A percentile compares a stretch with the other conserved stretches of the same genome.
Evolutionary conservation across 2,888 invertebrate species (phyloP).

Genomic region (Idaea biselata): DNA sequence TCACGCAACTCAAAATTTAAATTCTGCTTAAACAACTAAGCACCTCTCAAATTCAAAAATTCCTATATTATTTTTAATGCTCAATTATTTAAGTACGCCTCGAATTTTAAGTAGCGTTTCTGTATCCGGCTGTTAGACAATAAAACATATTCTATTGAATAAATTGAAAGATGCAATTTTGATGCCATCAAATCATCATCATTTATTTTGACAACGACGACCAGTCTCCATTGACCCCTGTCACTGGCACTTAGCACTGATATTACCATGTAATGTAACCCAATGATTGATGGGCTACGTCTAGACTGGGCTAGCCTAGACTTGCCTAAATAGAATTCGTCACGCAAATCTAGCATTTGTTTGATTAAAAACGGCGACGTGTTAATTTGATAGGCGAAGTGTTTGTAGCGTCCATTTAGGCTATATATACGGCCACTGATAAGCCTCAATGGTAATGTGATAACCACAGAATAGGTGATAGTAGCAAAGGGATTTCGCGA

Average conservation of each 20-base stretch:
- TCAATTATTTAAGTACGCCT: too few relatives aligned
- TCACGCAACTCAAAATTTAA: too few relatives aligned
- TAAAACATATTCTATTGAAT: not conserved
- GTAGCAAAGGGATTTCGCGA: too few relatives aligned
- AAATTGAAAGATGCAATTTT: not conserved
- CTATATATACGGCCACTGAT: too few relatives aligned
- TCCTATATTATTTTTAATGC: too few relatives aligned
- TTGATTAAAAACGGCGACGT: not conserved
- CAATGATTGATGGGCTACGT: not conserved
- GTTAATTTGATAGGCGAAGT: not conserved
- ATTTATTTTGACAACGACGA: not conserved
- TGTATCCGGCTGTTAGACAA: too few relatives aligned
- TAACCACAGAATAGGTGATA: too few relatives aligned
- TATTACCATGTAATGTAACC: not conserved
- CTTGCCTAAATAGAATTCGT: slow-evolving; percentile 11
- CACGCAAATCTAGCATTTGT: slow-evolving; percentile 11
- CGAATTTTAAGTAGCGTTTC: too few relatives aligned
- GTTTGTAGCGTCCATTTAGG: not conserved
- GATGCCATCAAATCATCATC: not conserved
- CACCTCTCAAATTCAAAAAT: too few relatives aligned
- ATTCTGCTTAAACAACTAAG: too few relatives aligned
- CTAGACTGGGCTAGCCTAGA: slow-evolving; percentile 12
- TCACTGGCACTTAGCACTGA: not conserved
- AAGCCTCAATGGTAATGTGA: too few relatives aligned
- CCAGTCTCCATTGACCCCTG: not conserved